phyloP scores from a whole-genome alignment of 2,797 vertebrate genomes.

The Pristis pectinata region DNA sequence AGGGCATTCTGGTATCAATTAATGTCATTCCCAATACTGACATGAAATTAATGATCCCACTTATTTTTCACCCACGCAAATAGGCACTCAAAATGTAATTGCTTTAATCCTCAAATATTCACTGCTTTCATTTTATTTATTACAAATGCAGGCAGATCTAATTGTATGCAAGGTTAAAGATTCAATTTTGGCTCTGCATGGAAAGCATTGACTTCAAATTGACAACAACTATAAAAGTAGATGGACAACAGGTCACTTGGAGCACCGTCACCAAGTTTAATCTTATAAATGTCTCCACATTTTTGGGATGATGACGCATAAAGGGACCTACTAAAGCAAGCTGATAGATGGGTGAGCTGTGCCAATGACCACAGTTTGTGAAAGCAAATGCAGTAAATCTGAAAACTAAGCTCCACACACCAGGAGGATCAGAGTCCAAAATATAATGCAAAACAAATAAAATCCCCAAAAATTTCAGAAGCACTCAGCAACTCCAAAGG shows the following conservation, averaged over 20 bases:
- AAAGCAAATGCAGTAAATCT: background rate
- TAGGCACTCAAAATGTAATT: conserved; percentile 16
- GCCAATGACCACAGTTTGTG: background rate
- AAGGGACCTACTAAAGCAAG: background rate
- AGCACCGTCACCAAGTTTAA: background rate
- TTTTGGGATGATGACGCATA: background rate
- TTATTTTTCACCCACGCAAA: background rate
- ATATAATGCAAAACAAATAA: background rate
- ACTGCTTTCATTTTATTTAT: conserved; percentile 2
- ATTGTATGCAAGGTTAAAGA: conserved; percentile 9
- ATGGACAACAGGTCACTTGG: background rate
- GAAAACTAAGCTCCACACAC: background rate
- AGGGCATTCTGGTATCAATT: background rate
- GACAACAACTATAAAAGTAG: conserved; percentile 20
- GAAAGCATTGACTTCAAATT: background rate
- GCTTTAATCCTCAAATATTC: background rate
- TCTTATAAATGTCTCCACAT: too few species aligned
- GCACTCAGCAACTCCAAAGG: background rate
- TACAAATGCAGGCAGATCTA: conserved; percentile 18
- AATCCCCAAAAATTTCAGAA: background rate
- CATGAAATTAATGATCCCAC: conserved; percentile 1
- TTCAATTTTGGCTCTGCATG: background rate
- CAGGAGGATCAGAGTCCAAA: background rate
- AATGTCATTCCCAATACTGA: conserved; percentile 22
- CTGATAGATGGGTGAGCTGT: background rate